phyloP scores from a whole-genome alignment of 2,113 vertebrate species.

The Xenopus borealis region DNA sequence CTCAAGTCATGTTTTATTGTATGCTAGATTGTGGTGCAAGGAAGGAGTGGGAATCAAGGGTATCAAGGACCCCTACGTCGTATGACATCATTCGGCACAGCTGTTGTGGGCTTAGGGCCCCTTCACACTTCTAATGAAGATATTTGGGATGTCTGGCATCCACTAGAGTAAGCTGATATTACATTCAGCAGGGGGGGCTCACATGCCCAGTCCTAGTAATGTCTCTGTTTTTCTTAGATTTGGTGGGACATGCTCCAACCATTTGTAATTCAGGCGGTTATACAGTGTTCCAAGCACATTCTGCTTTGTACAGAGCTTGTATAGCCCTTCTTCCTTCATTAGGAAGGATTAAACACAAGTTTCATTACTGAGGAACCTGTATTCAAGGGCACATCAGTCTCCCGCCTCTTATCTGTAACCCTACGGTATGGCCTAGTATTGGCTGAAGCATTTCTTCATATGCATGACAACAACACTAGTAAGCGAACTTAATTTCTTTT shows the following conservation, averaged over 20 bases:
- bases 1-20: neutral
- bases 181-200: slow-evolving; percentile 19
- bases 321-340: too few species aligned
- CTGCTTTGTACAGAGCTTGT: neutral
- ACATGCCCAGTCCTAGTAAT: neutral
- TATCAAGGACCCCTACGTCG: slow-evolving; percentile 18
- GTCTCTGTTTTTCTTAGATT: neutral
- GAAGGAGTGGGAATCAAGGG: neutral
- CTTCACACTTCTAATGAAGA: slow-evolving; percentile 46
- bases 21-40: neutral
- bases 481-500: too few species aligned
- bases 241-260: neutral
- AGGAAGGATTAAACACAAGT: too few species aligned
- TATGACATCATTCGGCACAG: slow-evolving; percentile 37
- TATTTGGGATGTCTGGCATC: slow-evolving; percentile 37
- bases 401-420: too few species aligned
- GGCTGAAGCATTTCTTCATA: too few species aligned
- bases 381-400: too few species aligned
- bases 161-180: slow-evolving; percentile 27
- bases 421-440: too few species aligned
- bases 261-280: too few species aligned
- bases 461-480: too few species aligned
- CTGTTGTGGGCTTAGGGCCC: slow-evolving; percentile 27
- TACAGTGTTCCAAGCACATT: too few species aligned
- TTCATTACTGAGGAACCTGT: too few species aligned